These are phyloP conservation scores for Tipula unca DNA, from an alignment of 2,888 invertebrate genomes.

Conservation along the genomic window DNA sequence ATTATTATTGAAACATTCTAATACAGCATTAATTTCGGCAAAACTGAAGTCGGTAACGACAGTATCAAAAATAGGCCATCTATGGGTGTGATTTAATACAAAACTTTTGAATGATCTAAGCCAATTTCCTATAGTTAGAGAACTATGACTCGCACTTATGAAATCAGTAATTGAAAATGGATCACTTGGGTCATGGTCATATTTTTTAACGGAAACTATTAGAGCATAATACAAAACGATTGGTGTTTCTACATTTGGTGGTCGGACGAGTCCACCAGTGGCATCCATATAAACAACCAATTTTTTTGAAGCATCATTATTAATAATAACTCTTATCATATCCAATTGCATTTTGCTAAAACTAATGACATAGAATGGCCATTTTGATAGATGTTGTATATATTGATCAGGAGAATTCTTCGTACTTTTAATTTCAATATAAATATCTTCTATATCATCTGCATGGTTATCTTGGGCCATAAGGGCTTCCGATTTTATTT, in stretches of 20 bases:
- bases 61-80: background rate
- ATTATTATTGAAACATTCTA: background rate
- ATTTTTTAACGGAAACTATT: too few relatives aligned
- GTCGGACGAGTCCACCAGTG: background rate
- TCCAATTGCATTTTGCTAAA: too few relatives aligned
- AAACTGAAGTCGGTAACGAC: background rate
- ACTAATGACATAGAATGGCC: too few relatives aligned
- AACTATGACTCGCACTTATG: background rate
- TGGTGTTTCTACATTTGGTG: background rate
- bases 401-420: too few relatives aligned
- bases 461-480: background rate
- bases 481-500: background rate
- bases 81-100: background rate
- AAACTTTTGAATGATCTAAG: background rate
- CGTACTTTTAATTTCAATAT: too few relatives aligned
- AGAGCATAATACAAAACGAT: background rate
- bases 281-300: background rate
- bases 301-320: background rate
- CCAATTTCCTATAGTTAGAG: background rate
- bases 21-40: background rate
- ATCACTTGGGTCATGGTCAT: too few relatives aligned
- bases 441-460: too few relatives aligned
- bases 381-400: too few relatives aligned
- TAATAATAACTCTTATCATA: too few relatives aligned
- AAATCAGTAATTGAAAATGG: background rate